phyloP scores from a whole-genome alignment of 2,888 invertebrate species.

The Hemicrepidius hirtus region DNA sequence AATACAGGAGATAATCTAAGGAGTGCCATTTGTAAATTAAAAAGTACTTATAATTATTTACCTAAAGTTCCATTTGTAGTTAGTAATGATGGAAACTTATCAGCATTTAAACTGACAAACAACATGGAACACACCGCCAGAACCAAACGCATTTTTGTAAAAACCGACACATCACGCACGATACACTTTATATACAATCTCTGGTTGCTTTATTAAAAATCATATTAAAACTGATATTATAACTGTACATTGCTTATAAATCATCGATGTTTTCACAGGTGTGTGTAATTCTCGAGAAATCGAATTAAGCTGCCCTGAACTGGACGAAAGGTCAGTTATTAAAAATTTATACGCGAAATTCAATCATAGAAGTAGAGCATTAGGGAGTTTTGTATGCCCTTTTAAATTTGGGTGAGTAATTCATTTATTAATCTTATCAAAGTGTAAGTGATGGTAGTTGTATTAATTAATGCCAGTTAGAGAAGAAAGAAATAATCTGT shows the following conservation, averaged over 20 bases:
- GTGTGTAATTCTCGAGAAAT: conserved; percentile 46
- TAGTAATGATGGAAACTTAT: conserved; percentile 82
- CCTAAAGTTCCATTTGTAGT: conserved; percentile 85
- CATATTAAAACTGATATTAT: conserved; percentile 58
- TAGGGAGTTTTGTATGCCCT: conserved; percentile 10
- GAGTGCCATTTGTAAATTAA: no score
- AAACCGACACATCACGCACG: conserved; percentile 34
- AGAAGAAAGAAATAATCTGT: no score
- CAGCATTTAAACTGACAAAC: conserved; percentile 30
- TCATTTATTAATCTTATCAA: no score
- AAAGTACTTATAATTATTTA: conserved; percentile 64
- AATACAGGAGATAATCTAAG: no score
- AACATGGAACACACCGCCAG: conserved; percentile 50
- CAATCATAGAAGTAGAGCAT: conserved; percentile 51
- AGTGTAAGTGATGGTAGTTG: no score
- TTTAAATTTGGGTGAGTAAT: conserved; percentile 10
- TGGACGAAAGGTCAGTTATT: conserved; percentile 52
- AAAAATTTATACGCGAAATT: conserved; percentile 54
- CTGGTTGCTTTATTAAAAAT: conserved; percentile 51
- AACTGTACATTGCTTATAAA: conserved; percentile 54
- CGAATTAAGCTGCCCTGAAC: conserved; percentile 37
- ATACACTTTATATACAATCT: conserved; percentile 52
- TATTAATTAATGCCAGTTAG: no score
- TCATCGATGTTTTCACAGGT: conserved; percentile 53
- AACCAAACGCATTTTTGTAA: conserved; percentile 57